These are phyloP conservation scores for Apamea anceps DNA, from an alignment of 2,888 invertebrate species.

Conservation along the genomic window DNA sequence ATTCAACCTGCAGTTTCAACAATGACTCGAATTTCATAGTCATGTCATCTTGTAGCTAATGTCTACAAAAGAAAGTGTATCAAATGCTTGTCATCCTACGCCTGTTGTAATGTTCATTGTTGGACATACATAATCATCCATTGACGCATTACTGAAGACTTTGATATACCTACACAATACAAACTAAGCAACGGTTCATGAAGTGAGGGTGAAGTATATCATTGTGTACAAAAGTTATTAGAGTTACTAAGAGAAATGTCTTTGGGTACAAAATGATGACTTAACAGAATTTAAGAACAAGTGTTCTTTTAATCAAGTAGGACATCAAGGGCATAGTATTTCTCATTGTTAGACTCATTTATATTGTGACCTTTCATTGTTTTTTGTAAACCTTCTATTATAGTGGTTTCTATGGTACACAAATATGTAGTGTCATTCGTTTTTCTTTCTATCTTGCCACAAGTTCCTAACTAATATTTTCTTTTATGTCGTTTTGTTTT, in stretches of 20 bases:
- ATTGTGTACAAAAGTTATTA: conserved; percentile 48
- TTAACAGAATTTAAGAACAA: conserved; percentile 34
- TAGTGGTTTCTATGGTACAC: background rate
- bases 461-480: background rate
- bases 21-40: conserved; percentile 25
- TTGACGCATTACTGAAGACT: conserved; percentile 21
- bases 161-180: background rate
- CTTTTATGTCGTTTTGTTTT: background rate
- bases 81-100: conserved; percentile 54
- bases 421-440: background rate
- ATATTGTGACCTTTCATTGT: conserved; percentile 15
- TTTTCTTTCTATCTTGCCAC: background rate
- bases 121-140: conserved; percentile 17
- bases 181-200: conserved; percentile 23
- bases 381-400: background rate
- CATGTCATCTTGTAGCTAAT: conserved; percentile 34
- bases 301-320: conserved; percentile 41
- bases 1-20: conserved; percentile 5
- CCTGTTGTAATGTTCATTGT: conserved; percentile 15
- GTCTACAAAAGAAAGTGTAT: conserved; percentile 57
- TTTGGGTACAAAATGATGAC: conserved; percentile 43
- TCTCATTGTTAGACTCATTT: conserved; percentile 13
- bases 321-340: conserved; percentile 43
- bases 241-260: conserved; percentile 52
- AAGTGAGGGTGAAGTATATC: conserved; percentile 24